Conservation (phyloP, 2,113 vertebrate genomes). For the Danio rerio region DNA sequence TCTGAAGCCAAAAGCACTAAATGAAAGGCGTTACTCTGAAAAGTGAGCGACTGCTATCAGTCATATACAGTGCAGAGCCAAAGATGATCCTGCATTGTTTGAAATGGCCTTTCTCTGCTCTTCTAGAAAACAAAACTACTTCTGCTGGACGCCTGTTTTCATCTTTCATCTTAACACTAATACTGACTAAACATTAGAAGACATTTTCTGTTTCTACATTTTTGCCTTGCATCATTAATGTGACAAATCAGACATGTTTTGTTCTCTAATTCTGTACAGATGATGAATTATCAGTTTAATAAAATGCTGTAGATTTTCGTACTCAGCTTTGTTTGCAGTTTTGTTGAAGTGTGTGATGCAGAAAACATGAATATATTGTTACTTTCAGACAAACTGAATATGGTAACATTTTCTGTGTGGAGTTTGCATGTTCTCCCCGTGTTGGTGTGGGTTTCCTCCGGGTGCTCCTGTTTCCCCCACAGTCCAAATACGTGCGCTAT, state of each 20-base stretch:
- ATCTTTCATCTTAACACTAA: conserved; percentile 24
- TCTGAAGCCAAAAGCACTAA: neutral
- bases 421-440: too few species aligned
- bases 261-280: conserved; percentile 88
- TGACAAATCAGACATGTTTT: conserved; percentile 84
- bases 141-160: neutral
- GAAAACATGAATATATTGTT: too few species aligned
- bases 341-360: too few species aligned
- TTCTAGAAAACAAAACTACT: neutral
- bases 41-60: neutral
- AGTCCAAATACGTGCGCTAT: too few species aligned
- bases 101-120: conserved; percentile 11
- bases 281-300: conserved; percentile 93
- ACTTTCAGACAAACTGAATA: too few species aligned
- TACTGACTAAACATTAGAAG: conserved; percentile 71
- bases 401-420: too few species aligned
- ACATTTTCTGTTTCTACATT: conserved; percentile 70
- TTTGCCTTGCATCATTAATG: conserved; percentile 84
- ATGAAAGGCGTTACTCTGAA: neutral
- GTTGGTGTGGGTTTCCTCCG: too few species aligned
- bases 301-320: conserved; percentile 87
- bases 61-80: conserved; percentile 9
- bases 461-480: too few species aligned
- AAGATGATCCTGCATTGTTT: conserved; percentile 16
- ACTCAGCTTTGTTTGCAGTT: conserved; percentile 54